Base-by-base conservation (phyloP, 2,113 vertebrate species). In the Clarias macrocephalus region DNA sequence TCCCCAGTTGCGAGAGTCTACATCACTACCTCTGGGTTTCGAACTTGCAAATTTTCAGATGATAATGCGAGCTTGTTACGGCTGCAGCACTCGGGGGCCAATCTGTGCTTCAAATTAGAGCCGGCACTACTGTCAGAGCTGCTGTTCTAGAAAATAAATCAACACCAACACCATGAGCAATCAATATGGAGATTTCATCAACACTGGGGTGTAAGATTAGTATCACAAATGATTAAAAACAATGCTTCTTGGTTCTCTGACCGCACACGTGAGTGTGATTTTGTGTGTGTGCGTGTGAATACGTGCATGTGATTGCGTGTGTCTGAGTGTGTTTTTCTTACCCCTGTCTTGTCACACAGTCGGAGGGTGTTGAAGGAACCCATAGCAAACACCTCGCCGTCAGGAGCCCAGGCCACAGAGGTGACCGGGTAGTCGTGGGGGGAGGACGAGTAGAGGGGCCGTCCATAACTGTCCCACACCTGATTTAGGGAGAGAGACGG, bases 401-500 rank as follows among this genome's bases (percentile, higher is more conserved):
- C 96, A 62, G 95, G 95, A 85, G 97, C 95, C 98, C 98, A 99
- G 92, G 97, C 96, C 86, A 99, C 87, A 25, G 97, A 96, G 0
- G 97, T 99, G 89, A 99, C 88, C 9, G 97, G 98, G 91, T 97
- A 98, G 52, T 99, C 97, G 1, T 98, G 96, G 65, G 94, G 89
- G 21, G 95, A 93, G 0, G 97, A 99, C 25, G 66, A 95, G 90
- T 95, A 98, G 13, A 99, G 94, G 0, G 90, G 89, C 3, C 95
- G 95, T 0, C 98, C 97, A 56, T 96, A 99, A 91, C 97, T 97
- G 94, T 99, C 97, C 98, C 98, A 99, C 0, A 99, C 97, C 98
- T 99, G 88, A 86, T 68, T 19, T 30, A 33, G 88, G 92, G 88
- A 54, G 28, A 12, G 42, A 85, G 1, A 88, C 6, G 72, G 59